These are phyloP conservation scores for Heterodera schachtii DNA, from an alignment of 1,140 invertebrate species.

Conservation along the genomic window DNA sequence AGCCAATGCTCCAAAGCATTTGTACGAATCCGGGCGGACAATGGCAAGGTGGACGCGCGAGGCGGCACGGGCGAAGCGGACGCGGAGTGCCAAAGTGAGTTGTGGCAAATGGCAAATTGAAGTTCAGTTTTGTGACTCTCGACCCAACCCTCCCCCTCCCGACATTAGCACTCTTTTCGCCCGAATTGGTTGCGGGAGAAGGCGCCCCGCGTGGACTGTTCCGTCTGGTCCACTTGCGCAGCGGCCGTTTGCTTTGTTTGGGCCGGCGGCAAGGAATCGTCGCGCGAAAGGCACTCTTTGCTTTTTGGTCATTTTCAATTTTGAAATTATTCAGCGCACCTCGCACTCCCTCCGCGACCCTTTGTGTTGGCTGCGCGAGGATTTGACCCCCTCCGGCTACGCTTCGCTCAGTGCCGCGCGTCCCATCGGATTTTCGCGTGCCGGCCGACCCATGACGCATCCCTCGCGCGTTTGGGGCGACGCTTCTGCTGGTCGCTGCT, in stretches of 20 bases:
- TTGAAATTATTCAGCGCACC: neutral
- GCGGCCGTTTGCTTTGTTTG: neutral
- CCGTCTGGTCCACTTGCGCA: neutral
- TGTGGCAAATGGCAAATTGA: neutral
- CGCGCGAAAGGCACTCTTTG: neutral
- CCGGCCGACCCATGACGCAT: neutral
- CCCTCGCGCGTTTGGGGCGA: neutral
- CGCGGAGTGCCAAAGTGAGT: neutral
- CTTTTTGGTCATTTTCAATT: neutral
- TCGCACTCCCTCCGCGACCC: neutral
- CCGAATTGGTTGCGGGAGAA: neutral
- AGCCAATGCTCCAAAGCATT: neutral
- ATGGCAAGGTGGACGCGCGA: neutral
- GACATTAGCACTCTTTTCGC: neutral
- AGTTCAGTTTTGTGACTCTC: neutral
- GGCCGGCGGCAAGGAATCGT: neutral
- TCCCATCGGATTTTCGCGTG: neutral
- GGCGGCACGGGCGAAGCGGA: neutral
- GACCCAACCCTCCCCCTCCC: neutral
- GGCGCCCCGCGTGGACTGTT: neutral
- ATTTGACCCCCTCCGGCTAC: neutral
- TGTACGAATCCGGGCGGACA: neutral
- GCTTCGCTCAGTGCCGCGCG: neutral
- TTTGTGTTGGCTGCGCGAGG: neutral
- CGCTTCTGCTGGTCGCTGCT: neutral